Evolutionary conservation across 2,888 invertebrate genomes (phyloP).

Genomic region (Merodon equestris): DNA sequence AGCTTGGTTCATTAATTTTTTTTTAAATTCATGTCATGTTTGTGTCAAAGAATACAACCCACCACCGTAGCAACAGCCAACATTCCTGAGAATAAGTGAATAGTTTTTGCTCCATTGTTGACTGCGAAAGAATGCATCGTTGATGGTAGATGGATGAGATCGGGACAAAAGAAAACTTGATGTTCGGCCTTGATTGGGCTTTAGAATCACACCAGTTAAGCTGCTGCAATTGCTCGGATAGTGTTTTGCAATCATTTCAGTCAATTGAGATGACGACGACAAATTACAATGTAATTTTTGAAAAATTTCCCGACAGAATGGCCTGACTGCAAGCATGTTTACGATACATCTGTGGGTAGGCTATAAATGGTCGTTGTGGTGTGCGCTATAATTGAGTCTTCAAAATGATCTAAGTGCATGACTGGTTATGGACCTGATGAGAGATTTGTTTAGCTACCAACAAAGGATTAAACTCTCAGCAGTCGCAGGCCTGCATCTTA

Average conservation of each 20-base stretch:
- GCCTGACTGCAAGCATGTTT: not conserved
- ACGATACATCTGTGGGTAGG: too few species aligned
- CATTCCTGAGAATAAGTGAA: constrained; percentile 43
- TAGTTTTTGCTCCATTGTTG: constrained; percentile 34
- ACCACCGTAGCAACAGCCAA: constrained; percentile 1
- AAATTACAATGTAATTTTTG: constrained; percentile 32
- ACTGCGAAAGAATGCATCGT: constrained; percentile 1
- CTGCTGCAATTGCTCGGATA: not conserved
- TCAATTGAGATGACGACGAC: constrained; percentile 24
- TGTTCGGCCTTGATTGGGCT: constrained; percentile 28
- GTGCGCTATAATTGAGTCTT: too few species aligned
- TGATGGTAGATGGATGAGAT: not conserved
- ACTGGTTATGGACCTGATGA: too few species aligned
- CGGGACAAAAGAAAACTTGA: constrained; percentile 22
- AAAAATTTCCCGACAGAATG: constrained; percentile 6
- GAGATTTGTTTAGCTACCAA: too few species aligned
- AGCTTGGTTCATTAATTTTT: constrained; percentile 9
- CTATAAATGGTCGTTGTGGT: too few species aligned
- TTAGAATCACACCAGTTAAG: constrained; percentile 18
- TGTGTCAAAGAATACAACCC: constrained; percentile 39
- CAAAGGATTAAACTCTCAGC: too few species aligned
- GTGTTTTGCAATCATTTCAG: constrained; percentile 35
- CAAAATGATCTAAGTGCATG: too few species aligned
- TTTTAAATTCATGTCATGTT: constrained; percentile 43
- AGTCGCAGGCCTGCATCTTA: too few species aligned